phyloP scores from a whole-genome alignment of 1,140 invertebrate genomes.

The Megathymus violae region DNA sequence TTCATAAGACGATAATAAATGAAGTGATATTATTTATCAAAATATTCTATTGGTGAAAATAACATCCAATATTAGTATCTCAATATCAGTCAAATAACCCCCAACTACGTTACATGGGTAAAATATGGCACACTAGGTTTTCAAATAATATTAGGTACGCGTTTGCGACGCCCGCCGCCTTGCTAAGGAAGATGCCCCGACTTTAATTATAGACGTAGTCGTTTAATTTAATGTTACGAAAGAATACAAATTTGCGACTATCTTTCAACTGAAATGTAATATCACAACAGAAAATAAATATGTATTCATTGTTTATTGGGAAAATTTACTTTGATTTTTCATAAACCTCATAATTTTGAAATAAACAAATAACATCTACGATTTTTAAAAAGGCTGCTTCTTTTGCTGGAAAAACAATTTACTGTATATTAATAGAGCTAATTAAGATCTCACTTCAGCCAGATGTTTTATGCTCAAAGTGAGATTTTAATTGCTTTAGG shows the following conservation, averaged over 20 bases:
- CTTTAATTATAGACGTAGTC: background rate
- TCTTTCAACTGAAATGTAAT: background rate
- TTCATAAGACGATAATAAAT: no score
- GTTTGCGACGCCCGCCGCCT: background rate
- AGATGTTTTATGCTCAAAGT: slow-evolving; percentile 33
- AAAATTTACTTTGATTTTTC: no score
- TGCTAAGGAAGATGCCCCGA: background rate
- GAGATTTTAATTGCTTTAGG: slow-evolving; percentile 36
- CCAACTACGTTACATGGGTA: background rate
- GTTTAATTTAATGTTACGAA: background rate
- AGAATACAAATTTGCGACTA: background rate
- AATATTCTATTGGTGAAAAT: background rate
- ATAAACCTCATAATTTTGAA: background rate
- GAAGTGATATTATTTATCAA: background rate
- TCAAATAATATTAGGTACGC: background rate
- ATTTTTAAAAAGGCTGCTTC: slow-evolving; percentile 9
- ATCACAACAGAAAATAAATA: no score
- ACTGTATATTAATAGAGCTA: slow-evolving; percentile 31
- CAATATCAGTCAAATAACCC: no score
- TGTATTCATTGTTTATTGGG: no score
- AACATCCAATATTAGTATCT: background rate
- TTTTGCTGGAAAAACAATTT: slow-evolving; percentile 26
- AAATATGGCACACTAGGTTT: background rate
- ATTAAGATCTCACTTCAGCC: slow-evolving; percentile 35
- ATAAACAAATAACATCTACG: slow-evolving; percentile 1